Evolutionary conservation across 2,113 vertebrate species (phyloP), one percentile per base, ranked within the genome.

Genomic region (Eolophus roseicapilla): DNA sequence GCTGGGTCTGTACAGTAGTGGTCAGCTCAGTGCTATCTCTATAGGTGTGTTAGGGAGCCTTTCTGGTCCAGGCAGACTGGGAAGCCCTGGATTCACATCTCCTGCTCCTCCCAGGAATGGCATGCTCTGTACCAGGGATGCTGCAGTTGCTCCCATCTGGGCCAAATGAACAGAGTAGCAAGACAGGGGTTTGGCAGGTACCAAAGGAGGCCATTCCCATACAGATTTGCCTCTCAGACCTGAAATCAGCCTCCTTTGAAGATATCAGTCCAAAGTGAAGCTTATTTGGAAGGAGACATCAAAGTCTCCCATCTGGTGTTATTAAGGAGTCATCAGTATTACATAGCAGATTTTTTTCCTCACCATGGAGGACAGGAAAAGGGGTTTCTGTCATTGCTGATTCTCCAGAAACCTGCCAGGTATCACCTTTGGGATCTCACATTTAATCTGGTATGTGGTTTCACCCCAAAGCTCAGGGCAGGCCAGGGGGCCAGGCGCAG

Each of bases 91-190:
- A 19, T 69, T 57, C 53, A 41, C 50, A 20, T 17, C 43, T 20
- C 13, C 2, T 1, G 1, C 39, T 69, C 27, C 47, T 44, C 20
- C 35, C 28, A 28, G 74, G 29, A 41, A 29, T 43, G 53, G 29
- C 47, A 67, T 39, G 39, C 65, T 90, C 50, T n/a, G 31, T 29
- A 27, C 27, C 23, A 33, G 59, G 14, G 41, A 13, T 70, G 63
- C 23, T 87, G 41, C 47, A 57, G 53, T 46, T 0, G 0, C 35
- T 79, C 33, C 8, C 0, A 0, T 41, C 57, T 53, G 46, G 31
- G 27, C 12, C 35, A 53, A 43, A 31, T 6, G 29, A 50, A 67
- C 37, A 37, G 37, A 49, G 11, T 4, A 76, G 57, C 17, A 88
- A 60, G 39, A 29, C n/a, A 69, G 35, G 24, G 37, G 31, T 17